These are phyloP conservation scores for Serrognathus titanus DNA, from an alignment of 2,888 invertebrate genomes.

Conservation along the genomic window DNA sequence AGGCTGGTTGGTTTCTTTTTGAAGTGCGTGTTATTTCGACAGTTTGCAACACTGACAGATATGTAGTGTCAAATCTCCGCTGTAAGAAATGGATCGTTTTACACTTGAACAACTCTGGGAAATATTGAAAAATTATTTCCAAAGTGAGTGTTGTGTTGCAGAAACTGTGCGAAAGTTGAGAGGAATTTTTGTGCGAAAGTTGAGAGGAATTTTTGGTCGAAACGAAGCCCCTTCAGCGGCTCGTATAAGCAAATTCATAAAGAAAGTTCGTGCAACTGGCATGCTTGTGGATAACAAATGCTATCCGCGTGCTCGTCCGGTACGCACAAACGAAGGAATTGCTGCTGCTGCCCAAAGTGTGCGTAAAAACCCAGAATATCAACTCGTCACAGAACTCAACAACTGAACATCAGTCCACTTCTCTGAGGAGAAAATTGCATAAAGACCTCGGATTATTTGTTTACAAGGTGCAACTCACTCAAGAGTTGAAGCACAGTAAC, in stretches of 20 bases:
- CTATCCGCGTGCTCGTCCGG: neutral
- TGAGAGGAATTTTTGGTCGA: conserved; percentile 5
- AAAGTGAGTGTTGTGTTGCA: conserved; percentile 10
- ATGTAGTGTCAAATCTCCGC: neutral
- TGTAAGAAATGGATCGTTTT: neutral
- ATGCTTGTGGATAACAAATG: conserved; percentile 1
- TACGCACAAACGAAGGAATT: conserved; percentile 16
- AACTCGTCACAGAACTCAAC: conserved; percentile 19
- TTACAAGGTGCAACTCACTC: conserved; percentile 25
- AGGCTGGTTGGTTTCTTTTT: too few species aligned
- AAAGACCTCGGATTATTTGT: conserved; percentile 1
- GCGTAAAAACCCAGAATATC: conserved; percentile 20
- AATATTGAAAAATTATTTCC: conserved; percentile 12
- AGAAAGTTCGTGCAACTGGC: neutral
- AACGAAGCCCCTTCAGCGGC: conserved; percentile 3
- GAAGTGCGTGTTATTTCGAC: too few species aligned
- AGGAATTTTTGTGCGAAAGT: conserved; percentile 2
- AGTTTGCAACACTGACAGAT: too few species aligned
- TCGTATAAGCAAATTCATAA: neutral
- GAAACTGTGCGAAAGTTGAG: conserved; percentile 4
- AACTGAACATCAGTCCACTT: conserved; percentile 22
- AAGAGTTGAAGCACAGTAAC: conserved; percentile 25
- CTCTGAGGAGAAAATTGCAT: conserved; percentile 25
- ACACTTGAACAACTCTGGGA: conserved; percentile 5
- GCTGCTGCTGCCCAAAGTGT: conserved; percentile 24